Evolutionary conservation across 1,140 invertebrate species (phyloP).

Genomic region (Drosophila yakuba): DNA sequence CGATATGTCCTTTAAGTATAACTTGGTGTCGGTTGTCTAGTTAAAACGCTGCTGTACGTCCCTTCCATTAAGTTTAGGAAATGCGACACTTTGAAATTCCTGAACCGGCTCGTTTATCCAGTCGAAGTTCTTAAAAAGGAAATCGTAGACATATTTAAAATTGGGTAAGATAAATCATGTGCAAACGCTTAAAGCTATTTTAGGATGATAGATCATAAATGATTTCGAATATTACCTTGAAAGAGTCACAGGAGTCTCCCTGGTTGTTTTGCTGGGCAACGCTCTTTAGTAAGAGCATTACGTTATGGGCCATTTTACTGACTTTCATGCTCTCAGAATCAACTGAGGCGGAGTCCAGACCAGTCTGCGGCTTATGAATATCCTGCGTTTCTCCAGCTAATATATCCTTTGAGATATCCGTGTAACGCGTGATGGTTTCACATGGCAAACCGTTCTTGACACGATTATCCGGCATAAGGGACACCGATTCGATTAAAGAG

Average conservation of each 20-base stretch:
- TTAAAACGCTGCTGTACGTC: constrained; percentile 24
- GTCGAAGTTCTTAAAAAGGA: background rate
- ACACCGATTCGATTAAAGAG: constrained; percentile 2
- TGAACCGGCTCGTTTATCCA: background rate
- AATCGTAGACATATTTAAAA: background rate
- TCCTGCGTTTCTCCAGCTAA: constrained; percentile 10
- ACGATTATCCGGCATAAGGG: constrained; percentile 1
- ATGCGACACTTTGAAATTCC: background rate
- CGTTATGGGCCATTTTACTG: constrained; percentile 48
- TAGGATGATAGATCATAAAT: too few species aligned
- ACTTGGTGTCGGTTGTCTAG: constrained; percentile 15
- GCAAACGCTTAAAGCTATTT: too few species aligned
- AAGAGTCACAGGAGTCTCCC: constrained; percentile 20
- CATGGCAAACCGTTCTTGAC: background rate
- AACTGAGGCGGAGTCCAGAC: constrained; percentile 6
- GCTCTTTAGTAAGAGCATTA: constrained; percentile 47
- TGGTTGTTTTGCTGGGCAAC: constrained; percentile 28
- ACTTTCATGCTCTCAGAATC: background rate
- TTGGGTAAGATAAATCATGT: background rate
- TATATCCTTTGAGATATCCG: background rate
- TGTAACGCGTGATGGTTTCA: background rate
- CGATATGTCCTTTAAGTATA: background rate
- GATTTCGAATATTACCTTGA: constrained; percentile 44
- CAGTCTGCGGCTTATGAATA: background rate
- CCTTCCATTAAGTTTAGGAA: background rate